Base-by-base conservation (phyloP, 2,888 invertebrate genomes). In the Sminthurinus aureus region DNA sequence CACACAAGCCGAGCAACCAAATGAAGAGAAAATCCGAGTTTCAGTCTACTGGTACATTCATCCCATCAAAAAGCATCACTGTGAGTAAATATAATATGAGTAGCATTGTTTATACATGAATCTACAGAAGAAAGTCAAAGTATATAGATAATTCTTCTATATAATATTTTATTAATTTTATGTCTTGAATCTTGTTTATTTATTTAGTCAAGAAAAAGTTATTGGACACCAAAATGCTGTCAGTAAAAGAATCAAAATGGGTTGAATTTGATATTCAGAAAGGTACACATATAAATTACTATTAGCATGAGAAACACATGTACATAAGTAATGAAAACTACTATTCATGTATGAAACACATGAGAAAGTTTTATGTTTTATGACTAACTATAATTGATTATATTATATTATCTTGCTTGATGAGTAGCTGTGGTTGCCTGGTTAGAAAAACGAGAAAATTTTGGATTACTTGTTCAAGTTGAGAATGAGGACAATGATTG, bases 31-130 rank as follows among this genome's bases (percentile, higher is more conserved):
- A 86, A 91, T 93, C 81, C 90, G 93, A 84, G 92, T 93, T 83
- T 92, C 93, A 0, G 91, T 93, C 77, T 93, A 92, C 87, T 92
- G 92, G 90, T 93, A 93, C 89, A 92, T 92, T 2, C 13, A 91
- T 83, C 91, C 92, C 0, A 88, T 92, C 82, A 92, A 92, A 87
- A 92, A 92, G 88, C 91, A 92, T 87, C 91, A 91, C 90, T 91
- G 93, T 93, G 90, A 90, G 90, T 90, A 38, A 26, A 69, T 38
- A 38, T 38, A 38, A 38, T 38, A 38, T 38, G n/a, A n/a, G n/a
- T n/a, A n/a, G n/a, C n/a, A n/a, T n/a, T n/a, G n/a, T 38, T 6
- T 38, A 38, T n/a, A n/a, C n/a, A n/a, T n/a, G 38, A 38, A 38
- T 38, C 38, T 38, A 38, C 3, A 38, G 38, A 38, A 38, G 38